These are phyloP conservation scores for Orthosia incerta DNA, from an alignment of 2,888 invertebrate species.

Conservation along the genomic window DNA sequence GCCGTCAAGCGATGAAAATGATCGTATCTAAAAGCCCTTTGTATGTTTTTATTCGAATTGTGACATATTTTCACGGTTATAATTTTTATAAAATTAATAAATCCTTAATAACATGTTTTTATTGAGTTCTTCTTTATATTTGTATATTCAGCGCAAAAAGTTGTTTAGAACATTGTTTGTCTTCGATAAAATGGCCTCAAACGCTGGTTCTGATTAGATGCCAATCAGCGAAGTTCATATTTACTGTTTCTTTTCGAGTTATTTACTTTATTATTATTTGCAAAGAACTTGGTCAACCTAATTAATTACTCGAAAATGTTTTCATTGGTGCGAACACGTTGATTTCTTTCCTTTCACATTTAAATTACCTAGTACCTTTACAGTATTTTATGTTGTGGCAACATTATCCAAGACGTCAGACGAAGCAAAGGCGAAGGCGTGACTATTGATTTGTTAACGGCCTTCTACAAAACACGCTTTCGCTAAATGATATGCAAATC, in stretches of 20 bases:
- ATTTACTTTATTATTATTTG: neutral
- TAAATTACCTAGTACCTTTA: conserved; percentile 6
- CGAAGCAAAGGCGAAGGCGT: conserved; percentile 66
- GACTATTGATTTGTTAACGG: conserved; percentile 74
- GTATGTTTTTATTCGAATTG: conserved; percentile 1
- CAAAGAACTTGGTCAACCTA: neutral
- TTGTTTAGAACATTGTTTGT: neutral
- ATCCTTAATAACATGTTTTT: neutral
- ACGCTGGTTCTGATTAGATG: neutral
- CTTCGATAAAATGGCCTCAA: neutral
- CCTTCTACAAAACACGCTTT: conserved; percentile 83
- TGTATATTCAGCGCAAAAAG: neutral
- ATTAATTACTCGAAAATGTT: neutral
- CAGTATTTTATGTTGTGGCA: conserved; percentile 16
- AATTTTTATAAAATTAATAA: conserved; percentile 11
- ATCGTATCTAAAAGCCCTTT: neutral
- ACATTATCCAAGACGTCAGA: conserved; percentile 52
- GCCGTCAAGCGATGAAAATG: too few species aligned
- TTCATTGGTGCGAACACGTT: neutral
- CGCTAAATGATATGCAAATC: conserved; percentile 80
- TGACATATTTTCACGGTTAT: neutral
- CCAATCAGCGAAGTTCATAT: neutral
- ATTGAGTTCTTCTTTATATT: neutral
- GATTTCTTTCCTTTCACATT: conserved; percentile 15
- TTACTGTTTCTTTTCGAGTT: neutral